Evolutionary conservation across 2,888 invertebrate genomes (phyloP).

Genomic region (Drosophila borealis): DNA sequence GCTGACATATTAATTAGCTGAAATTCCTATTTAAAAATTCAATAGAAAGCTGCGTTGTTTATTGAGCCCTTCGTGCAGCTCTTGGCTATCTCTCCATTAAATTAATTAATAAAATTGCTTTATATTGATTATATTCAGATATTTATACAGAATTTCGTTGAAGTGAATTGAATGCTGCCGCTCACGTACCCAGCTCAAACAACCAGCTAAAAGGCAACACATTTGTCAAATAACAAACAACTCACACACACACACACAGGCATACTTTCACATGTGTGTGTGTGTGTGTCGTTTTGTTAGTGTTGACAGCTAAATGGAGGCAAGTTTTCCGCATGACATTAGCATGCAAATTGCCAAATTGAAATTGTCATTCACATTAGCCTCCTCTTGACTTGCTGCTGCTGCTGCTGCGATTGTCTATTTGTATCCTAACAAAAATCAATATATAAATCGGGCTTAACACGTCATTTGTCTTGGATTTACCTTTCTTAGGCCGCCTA

Average conservation of each 20-base stretch:
- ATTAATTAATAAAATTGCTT: constrained; percentile 1
- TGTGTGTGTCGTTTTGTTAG: constrained; percentile 51
- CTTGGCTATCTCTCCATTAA: constrained; percentile 2
- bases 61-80: not conserved
- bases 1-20: not conserved
- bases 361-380: constrained; percentile 75
- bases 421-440: constrained; percentile 29
- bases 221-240: constrained; percentile 65
- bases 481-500: not conserved
- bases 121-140: constrained; percentile 1
- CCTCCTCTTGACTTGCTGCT: constrained; percentile 59
- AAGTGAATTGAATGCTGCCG: not conserved
- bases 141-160: not conserved
- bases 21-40: not conserved
- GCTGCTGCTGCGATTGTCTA: constrained; percentile 6
- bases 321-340: constrained; percentile 62
- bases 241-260: constrained; percentile 10
- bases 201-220: constrained; percentile 35
- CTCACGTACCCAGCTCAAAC: constrained; percentile 31
- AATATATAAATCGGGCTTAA: constrained; percentile 28
- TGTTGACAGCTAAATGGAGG: constrained; percentile 66
- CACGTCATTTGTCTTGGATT: constrained; percentile 49
- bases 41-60: not conserved
- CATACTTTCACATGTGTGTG: constrained; percentile 10
- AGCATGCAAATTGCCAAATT: constrained; percentile 78